Base-by-base conservation (phyloP, 2,797 vertebrate genomes). In the Rachycentron canadum region DNA sequence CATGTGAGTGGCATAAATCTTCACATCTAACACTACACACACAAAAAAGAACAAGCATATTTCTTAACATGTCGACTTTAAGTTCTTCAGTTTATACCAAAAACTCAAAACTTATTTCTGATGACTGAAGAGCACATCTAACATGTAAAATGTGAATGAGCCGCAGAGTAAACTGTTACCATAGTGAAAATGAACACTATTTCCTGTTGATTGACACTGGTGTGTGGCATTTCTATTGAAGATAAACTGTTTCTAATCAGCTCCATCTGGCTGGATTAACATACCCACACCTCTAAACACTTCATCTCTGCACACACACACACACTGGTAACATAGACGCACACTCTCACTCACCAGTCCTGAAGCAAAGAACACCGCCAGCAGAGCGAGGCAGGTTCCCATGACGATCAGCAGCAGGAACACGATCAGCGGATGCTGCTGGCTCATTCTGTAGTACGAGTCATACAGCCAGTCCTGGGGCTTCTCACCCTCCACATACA, bases 371-470 rank as follows among this genome's bases (percentile, higher is more conserved):
- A 99, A 99, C 88, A 99, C 97, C 6, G 95, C 96, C 38, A 99
- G 96, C 82, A 99, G 95, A 43, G 97, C 96, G 68, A 99, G 93
- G 91, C 97, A 99, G 85, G 97, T 96, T 94, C 97, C 98, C 96
- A 98, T 99, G 88, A 99, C 96, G 88, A 99, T 98, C 87, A 99
- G 96, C 91, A 99, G 96, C 93, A 99, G 94, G 94, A 99, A 99
- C 82, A 98, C 97, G 90, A 99, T 97, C 76, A 99, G 96, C 61
- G 98, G 98, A 95, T 99, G 98, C 96, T 99, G 98, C 94, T 99
- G 98, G 98, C 97, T 99, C 97, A 99, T 97, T 85, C 97, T 94
- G 93, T 97, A 99, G 95, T 99, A 98, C 64, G 92, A 98, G 95
- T 98, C 97, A 40, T 99, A 99, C 13, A 98, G 96, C 97, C 98